Evolutionary conservation across 92 coral and sea anemone genomes (phyloP), one percentile per base, ranked within the genome.

Genomic region (Galaxea fascicularis): DNA sequence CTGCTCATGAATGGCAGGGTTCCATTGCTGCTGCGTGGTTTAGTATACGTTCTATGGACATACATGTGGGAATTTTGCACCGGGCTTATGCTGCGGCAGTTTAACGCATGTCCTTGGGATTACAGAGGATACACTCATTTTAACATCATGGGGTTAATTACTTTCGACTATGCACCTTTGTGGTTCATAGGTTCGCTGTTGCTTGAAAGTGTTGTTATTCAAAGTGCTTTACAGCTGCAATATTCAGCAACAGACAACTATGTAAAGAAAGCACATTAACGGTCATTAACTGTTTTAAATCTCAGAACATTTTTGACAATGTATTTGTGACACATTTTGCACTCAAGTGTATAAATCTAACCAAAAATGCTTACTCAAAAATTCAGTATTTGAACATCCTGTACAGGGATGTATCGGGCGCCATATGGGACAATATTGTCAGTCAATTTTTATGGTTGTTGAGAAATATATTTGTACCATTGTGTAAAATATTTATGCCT

Each of bases 61-160:
- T 96, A 96, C 82, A 25, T 91, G 54, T 96, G 99, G 98, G 99
- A 96, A 79, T 96, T 94, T 59, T 8, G 76, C 22, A 94, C 98
- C 27, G 99, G 99, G 8, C 73, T 90, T 7, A 15, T 94, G 31
- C 67, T 96, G 35, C 96, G 99, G 3, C 95, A 96, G 63, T 94
- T 96, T 72, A 93, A 92, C 63, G 99, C 99, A 0, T 96, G 99
- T 72, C 99, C 99, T 0, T 96, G 99, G 99, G 94, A 96, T 83
- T 96, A 96, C 88, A 91, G 86, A 3, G 99, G 79, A 4, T 96
- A 96, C 30, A 96, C 99, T 1, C 83, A 90, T 62, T 92, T 79
- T 83, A 89, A 96, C 70, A 52, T 96, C 20, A 90, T 94, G 95
- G 99, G 99, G 0, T 86, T 96, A 12, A 96, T 96, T 13, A 96